phyloP scores from a whole-genome alignment of 1,140 invertebrate genomes.

The Batillaria attramentaria region DNA sequence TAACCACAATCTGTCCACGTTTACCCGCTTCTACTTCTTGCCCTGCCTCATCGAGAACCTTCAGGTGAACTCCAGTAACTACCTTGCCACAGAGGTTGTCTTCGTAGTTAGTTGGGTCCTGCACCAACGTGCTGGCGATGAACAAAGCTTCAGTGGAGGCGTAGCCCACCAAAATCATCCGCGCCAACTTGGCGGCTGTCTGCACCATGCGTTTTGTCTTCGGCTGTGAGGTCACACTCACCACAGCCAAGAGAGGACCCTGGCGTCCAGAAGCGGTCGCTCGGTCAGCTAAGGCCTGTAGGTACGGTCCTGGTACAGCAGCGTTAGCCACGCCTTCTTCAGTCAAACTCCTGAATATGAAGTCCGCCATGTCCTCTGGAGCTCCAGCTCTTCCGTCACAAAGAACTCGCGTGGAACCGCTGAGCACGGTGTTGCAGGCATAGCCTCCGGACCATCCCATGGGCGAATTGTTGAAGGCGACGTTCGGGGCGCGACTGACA shows the following conservation, averaged over 20 bases:
- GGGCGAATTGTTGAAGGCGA: neutral
- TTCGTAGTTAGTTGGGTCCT: neutral
- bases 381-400: slow-evolving; percentile 1
- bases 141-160: neutral
- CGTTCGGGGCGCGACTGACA: neutral
- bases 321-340: neutral
- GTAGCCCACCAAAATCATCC: neutral
- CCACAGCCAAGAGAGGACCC: neutral
- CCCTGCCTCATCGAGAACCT: neutral
- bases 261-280: neutral
- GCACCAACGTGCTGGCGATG: too few species aligned
- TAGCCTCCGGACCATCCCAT: slow-evolving; percentile 10
- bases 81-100: neutral
- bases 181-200: neutral
- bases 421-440: neutral
- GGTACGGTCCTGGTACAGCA: neutral
- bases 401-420: neutral
- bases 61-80: neutral
- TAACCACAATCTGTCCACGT: slow-evolving; percentile 5
- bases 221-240: neutral
- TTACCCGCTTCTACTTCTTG: neutral
- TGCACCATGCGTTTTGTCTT: neutral
- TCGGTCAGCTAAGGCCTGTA: neutral
- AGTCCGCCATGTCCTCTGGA: neutral
- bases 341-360: neutral